These are phyloP conservation scores for Anoplius nigerrimus DNA, from an alignment of 2,888 invertebrate genomes.

Conservation along the genomic window DNA sequence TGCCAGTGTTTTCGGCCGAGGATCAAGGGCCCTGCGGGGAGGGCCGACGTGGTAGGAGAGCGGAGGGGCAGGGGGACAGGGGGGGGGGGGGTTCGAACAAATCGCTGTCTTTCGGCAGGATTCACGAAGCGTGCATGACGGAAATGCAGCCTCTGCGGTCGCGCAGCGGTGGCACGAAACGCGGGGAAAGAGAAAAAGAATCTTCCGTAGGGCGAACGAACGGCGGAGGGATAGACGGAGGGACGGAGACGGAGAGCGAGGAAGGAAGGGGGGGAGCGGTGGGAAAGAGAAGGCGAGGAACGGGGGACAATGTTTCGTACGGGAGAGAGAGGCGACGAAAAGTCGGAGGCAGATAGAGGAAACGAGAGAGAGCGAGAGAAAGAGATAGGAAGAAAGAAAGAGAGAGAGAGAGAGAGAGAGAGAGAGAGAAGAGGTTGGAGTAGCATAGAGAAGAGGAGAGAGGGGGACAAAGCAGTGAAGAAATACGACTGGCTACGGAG, in stretches of 20 bases:
- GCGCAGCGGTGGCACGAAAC: constrained; percentile 49
- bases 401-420: constrained; percentile 18
- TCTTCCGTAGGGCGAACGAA: constrained; percentile 2
- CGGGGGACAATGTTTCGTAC: background rate
- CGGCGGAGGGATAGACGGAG: constrained; percentile 30
- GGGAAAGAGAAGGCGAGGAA: constrained; percentile 14
- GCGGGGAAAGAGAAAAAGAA: constrained; percentile 38
- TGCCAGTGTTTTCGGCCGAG: background rate
- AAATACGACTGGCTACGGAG: background rate
- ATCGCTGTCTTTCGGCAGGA: constrained; percentile 52
- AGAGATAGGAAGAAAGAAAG: no score
- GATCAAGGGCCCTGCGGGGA: background rate
- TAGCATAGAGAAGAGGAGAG: no score
- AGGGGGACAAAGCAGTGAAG: constrained; percentile 11
- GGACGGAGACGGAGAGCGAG: constrained; percentile 11
- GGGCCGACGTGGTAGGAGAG: constrained; percentile 18
- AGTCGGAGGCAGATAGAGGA: constrained; percentile 32
- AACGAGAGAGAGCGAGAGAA: constrained; percentile 18
- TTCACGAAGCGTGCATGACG: constrained; percentile 57
- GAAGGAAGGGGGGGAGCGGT: constrained; percentile 32
- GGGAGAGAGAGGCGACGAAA: constrained; percentile 30
- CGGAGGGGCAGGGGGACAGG: background rate
- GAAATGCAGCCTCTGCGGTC: constrained; percentile 51
- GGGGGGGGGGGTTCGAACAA: constrained; percentile 35
- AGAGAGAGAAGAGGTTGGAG: constrained; percentile 18